Conservation (phyloP, 1,140 invertebrate species). For the Drosophila kikkawai region DNA sequence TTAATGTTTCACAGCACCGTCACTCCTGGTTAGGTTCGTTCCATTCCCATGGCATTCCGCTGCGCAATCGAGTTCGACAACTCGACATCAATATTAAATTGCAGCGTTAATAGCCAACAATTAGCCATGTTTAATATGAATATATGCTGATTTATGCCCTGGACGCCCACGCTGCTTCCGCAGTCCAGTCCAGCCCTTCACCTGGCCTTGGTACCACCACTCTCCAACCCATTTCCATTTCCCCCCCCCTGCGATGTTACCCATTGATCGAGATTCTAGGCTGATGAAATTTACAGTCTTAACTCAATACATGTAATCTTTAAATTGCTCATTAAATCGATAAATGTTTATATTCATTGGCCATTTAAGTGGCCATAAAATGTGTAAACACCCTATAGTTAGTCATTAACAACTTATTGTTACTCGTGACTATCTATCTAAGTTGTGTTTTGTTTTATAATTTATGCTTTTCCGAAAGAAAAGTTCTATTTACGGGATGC, state of each 20-base stretch:
- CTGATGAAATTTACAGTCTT: slow-evolving; percentile 33
- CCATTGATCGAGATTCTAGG: background rate
- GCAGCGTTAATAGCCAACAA: slow-evolving; percentile 19
- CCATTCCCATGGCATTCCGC: slow-evolving; percentile 27
- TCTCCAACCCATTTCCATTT: slow-evolving; percentile 8
- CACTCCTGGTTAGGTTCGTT: slow-evolving; percentile 21
- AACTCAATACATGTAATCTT: background rate
- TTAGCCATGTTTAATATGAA: slow-evolving; percentile 34
- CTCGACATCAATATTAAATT: background rate
- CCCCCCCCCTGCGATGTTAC: background rate
- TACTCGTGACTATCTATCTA: too few relatives aligned
- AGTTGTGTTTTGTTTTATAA: background rate
- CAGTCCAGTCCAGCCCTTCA: slow-evolving; percentile 40
- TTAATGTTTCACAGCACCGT: background rate
- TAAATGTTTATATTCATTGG: background rate
- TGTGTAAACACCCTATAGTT: background rate
- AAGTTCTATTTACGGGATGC: background rate
- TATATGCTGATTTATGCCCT: slow-evolving; percentile 47
- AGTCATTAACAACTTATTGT: background rate
- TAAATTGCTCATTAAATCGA: background rate
- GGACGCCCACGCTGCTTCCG: slow-evolving; percentile 67
- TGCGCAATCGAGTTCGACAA: slow-evolving; percentile 9
- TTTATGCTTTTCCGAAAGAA: background rate
- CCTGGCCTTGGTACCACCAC: slow-evolving; percentile 45
- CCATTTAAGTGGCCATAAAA: background rate